Percentiles rank a stretch among this genome's conserved stretches.
phyloP scores from a whole-genome alignment of 2,888 invertebrate species.

The Ochropleura plecta region DNA sequence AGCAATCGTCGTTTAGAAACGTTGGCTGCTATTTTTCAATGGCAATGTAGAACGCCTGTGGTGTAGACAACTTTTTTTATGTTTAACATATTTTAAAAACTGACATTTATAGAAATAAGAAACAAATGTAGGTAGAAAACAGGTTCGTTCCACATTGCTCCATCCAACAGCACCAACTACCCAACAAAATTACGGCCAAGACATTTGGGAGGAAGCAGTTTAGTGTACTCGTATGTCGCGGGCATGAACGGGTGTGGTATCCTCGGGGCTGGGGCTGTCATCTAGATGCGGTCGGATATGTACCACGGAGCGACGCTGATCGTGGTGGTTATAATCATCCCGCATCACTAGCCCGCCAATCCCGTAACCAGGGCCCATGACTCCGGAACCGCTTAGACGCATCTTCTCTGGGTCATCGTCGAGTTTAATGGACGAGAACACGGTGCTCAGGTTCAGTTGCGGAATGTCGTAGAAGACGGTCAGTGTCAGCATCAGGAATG shows the following conservation, averaged over 20 bases:
- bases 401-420: slow-evolving; percentile 92
- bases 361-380: slow-evolving; percentile 86
- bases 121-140: slow-evolving; percentile 13
- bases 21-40: slow-evolving; percentile 52
- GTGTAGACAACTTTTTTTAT: not conserved
- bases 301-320: slow-evolving; percentile 91
- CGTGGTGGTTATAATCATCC: slow-evolving; percentile 88
- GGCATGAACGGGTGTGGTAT: slow-evolving; percentile 92
- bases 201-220: slow-evolving; percentile 53
- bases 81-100: slow-evolving; percentile 14
- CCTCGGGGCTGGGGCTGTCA: slow-evolving; percentile 93
- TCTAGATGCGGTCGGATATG: slow-evolving; percentile 92
- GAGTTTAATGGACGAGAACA: slow-evolving; percentile 93
- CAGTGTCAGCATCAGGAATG: slow-evolving; percentile 95
- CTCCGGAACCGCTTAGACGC: slow-evolving; percentile 91
- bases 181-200: slow-evolving; percentile 47
- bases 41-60: slow-evolving; percentile 54
- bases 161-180: slow-evolving; percentile 57
- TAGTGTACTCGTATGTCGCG: slow-evolving; percentile 90
- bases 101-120: slow-evolving; percentile 1
- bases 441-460: slow-evolving; percentile 95
- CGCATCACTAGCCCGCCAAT: slow-evolving; percentile 86
- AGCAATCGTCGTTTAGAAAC: slow-evolving; percentile 56
- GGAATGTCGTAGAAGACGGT: slow-evolving; percentile 97
- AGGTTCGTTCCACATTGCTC: slow-evolving; percentile 56